These are phyloP conservation scores for Papilio elwesi DNA, from an alignment of 2,888 invertebrate genomes.

Conservation along the genomic window DNA sequence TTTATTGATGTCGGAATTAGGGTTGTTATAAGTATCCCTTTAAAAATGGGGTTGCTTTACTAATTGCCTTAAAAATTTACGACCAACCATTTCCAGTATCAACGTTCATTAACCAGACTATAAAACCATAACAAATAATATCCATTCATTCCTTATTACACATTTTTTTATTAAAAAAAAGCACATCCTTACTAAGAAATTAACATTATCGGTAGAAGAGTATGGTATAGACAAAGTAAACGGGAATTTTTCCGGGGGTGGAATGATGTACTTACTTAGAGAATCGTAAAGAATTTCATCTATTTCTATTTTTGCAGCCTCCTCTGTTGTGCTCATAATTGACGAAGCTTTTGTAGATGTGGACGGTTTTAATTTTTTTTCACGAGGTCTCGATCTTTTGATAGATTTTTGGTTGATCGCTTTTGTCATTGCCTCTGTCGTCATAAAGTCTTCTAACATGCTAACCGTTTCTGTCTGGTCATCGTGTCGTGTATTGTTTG, in stretches of 20 bases:
- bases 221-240: background rate
- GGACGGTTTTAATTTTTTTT: slow-evolving; percentile 46
- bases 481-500: slow-evolving; percentile 45
- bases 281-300: slow-evolving; percentile 87
- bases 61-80: no score
- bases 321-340: slow-evolving; percentile 59
- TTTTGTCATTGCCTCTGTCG: slow-evolving; percentile 57
- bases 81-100: no score
- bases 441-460: slow-evolving; percentile 60
- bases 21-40: no score
- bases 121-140: no score
- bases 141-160: no score
- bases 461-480: slow-evolving; percentile 59
- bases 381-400: slow-evolving; percentile 45
- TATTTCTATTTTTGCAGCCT: slow-evolving; percentile 86
- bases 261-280: slow-evolving; percentile 61
- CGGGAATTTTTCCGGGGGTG: background rate
- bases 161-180: no score
- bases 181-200: no score
- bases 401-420: slow-evolving; percentile 50
- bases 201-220: background rate
- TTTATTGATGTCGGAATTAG: no score
- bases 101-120: no score
- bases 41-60: no score
- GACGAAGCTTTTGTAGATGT: slow-evolving; percentile 46